Base-by-base conservation (phyloP, 2,113 vertebrate genomes). In the Triplophysa tibetana region DNA sequence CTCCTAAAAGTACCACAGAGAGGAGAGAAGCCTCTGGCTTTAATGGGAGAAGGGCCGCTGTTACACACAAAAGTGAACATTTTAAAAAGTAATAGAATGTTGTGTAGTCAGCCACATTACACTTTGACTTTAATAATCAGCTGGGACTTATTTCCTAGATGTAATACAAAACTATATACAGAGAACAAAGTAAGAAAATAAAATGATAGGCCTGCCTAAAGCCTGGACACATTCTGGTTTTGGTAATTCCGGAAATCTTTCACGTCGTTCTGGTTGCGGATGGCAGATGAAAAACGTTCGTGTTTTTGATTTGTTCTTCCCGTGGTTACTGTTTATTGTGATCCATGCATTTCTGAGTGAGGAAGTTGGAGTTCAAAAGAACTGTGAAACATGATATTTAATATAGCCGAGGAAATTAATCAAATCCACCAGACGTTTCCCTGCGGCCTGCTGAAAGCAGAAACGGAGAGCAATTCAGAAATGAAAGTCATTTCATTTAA, bases 401-500 rank as follows among this genome's bases (percentile, higher is more conserved):
- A 58, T 72, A 19, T 41, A 58, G 29, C 52, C 23, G 11, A 58
- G 52, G 41, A 60, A 60, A 60, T 73, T 10, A 60, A 73, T 73
- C 54, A 41, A 73, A 72, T 16, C 23, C 69, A 72, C n/a, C 54
- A 4, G 58, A 63, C 50, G 60, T n/a, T 43, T 75, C 41, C 73
- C 41, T 14, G 23, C 1, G 16, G 73, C 60, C 10, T 13, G 23
- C 43, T 45, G 41, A 63, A 63, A 56, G 38, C 38, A 74, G 70
- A 74, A 74, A 61, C 8, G 41, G 56, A 74, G 70, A 74, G 70
- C 56, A 24, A 62, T 26, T 38, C 73, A 75, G 41, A 75, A 48
- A 75, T 63, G 9, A 61, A 43, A 75, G 58, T 75, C 38, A 63
- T 63, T 75, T 75, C 9, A 63, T 75, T 62, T 75, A 75, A 63